These are phyloP conservation scores for Ciconia stormi DNA, from an alignment of 2,113 vertebrate genomes.

Conservation along the genomic window DNA sequence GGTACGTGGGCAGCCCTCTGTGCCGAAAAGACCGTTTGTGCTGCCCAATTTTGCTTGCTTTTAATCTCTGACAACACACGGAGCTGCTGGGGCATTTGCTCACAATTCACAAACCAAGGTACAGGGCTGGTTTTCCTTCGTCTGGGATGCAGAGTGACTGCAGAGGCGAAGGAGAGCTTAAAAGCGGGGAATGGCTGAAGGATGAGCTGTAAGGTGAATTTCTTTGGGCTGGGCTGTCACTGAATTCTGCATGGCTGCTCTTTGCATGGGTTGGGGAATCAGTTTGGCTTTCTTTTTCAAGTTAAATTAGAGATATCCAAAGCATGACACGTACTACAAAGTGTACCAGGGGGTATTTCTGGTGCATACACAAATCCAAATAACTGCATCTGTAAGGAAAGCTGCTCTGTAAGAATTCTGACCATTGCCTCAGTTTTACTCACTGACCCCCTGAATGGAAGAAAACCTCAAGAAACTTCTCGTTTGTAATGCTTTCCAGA, in stretches of 20 bases:
- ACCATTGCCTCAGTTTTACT: neutral
- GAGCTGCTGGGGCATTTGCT: neutral
- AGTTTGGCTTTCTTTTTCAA: neutral
- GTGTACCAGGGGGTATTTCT: neutral
- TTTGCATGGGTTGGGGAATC: neutral
- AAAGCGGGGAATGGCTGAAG: neutral
- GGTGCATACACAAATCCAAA: neutral
- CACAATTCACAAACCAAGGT: neutral
- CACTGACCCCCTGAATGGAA: neutral
- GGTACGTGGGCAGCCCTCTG: neutral
- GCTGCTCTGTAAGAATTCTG: neutral
- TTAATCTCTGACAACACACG: neutral
- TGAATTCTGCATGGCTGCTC: neutral
- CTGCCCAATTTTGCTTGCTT: neutral
- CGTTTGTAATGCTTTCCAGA: neutral
- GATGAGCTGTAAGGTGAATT: neutral
- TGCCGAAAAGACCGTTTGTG: neutral
- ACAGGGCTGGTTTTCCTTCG: neutral
- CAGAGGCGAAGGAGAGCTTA: neutral
- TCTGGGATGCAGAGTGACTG: neutral
- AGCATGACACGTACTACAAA: neutral
- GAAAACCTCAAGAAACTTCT: neutral
- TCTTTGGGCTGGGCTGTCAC: neutral
- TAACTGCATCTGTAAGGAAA: neutral
- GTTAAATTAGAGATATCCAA: neutral